These are phyloP conservation scores for Rhea americana DNA, from an alignment of 2,113 vertebrate genomes.

Conservation along the genomic window DNA sequence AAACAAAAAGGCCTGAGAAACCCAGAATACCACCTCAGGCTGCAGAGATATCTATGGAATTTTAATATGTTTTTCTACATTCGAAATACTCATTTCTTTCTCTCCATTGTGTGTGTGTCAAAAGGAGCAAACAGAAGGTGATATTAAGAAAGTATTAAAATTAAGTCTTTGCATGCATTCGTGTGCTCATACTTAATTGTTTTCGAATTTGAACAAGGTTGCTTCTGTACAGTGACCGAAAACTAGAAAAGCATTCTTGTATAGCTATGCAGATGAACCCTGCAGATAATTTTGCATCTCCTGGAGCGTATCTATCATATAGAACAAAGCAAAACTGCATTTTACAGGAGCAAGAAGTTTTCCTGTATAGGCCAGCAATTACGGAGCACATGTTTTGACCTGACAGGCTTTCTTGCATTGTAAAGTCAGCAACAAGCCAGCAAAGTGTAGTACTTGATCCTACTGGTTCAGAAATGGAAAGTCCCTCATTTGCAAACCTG, in stretches of 20 bases:
- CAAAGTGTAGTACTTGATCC: background rate
- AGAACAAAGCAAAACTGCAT: background rate
- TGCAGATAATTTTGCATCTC: background rate
- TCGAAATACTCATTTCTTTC: background rate
- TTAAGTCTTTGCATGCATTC: background rate
- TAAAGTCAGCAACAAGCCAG: background rate
- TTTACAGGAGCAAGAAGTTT: background rate
- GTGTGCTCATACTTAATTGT: background rate
- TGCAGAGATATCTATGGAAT: conserved; percentile 9
- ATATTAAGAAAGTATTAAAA: background rate
- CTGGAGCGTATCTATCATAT: background rate
- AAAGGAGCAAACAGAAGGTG: background rate
- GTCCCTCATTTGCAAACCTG: conserved; percentile 23
- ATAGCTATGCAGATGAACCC: background rate
- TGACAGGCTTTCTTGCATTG: background rate
- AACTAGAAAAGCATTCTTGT: background rate
- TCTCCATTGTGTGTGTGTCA: background rate
- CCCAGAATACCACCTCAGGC: background rate
- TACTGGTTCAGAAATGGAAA: background rate
- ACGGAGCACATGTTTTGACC: background rate
- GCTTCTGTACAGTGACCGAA: background rate
- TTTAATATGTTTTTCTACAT: background rate
- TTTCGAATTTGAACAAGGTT: background rate
- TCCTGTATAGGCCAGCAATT: background rate
- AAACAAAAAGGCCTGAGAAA: background rate